Evolutionary conservation across 2,797 vertebrate species (phyloP).

Genomic region (Sylvilagus floridanus): DNA sequence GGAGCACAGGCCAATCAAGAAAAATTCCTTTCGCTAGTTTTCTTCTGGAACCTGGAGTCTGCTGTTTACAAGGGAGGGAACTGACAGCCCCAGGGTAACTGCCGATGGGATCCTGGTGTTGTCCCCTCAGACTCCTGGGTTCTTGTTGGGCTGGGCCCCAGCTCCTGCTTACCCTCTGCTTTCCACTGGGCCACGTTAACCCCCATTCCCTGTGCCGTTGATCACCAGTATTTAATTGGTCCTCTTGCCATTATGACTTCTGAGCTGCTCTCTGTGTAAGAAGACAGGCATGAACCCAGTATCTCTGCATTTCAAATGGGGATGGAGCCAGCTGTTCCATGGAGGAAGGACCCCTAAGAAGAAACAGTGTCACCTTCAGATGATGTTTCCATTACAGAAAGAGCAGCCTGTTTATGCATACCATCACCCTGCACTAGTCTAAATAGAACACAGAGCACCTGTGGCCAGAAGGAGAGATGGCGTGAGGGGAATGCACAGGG

Average conservation of each 20-base stretch:
- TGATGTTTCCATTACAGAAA: neutral
- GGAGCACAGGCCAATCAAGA: neutral
- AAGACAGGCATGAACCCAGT: neutral
- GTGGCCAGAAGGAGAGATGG: neutral
- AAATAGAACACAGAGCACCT: neutral
- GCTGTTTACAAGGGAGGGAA: fast-evolving
- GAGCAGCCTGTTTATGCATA: neutral
- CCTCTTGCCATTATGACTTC: neutral
- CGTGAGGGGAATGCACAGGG: neutral
- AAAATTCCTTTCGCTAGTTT: neutral
- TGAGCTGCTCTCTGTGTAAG: neutral
- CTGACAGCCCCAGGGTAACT: neutral
- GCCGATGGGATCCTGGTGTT: too few species aligned
- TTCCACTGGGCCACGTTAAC: too few species aligned
- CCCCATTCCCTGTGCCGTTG: neutral
- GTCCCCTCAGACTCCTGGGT: neutral
- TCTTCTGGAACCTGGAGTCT: neutral
- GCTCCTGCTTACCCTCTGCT: neutral
- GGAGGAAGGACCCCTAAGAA: neutral
- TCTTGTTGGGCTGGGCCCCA: neutral
- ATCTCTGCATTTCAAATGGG: neutral
- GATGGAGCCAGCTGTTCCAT: too few species aligned
- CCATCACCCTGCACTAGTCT: neutral
- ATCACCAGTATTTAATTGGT: neutral
- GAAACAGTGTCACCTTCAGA: neutral